phyloP scores from a whole-genome alignment of 2,113 vertebrate genomes.

The Ginglymostoma cirratum region DNA sequence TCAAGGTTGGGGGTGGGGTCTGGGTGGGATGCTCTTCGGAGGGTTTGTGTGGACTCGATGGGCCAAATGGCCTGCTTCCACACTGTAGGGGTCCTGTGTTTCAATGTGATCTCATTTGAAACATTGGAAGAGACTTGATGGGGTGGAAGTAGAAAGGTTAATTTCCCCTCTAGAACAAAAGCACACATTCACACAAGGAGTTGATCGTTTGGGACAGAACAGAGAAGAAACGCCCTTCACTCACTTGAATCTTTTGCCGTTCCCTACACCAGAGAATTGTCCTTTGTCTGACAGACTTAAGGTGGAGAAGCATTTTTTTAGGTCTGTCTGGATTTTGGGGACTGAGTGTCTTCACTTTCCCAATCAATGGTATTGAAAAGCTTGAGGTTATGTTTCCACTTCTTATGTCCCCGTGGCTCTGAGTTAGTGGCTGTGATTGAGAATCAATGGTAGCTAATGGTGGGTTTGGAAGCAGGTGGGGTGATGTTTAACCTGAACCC shows the following conservation, averaged over 20 bases:
- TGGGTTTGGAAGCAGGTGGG: neutral
- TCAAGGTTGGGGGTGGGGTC: too few relatives aligned
- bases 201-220: neutral
- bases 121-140: too few relatives aligned
- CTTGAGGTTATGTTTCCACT: neutral
- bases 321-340: neutral
- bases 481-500: too few relatives aligned
- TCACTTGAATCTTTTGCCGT: neutral
- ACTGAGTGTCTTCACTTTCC: too few relatives aligned
- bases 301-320: neutral
- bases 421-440: neutral
- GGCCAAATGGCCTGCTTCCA: too few relatives aligned
- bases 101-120: too few relatives aligned
- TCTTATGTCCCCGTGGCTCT: neutral
- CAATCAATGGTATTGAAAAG: too few relatives aligned
- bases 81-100: too few relatives aligned
- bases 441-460: too few relatives aligned
- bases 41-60: too few relatives aligned
- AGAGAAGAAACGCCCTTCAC: neutral
- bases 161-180: neutral
- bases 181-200: neutral
- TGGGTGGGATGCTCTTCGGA: too few relatives aligned
- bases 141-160: too few relatives aligned
- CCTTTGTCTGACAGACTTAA: neutral
- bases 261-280: neutral